A percentile compares a stretch with the other conserved stretches of the same genome.
phyloP scores from a whole-genome alignment of 2,797 vertebrate species.

The Lagorchestes hirsutus region DNA sequence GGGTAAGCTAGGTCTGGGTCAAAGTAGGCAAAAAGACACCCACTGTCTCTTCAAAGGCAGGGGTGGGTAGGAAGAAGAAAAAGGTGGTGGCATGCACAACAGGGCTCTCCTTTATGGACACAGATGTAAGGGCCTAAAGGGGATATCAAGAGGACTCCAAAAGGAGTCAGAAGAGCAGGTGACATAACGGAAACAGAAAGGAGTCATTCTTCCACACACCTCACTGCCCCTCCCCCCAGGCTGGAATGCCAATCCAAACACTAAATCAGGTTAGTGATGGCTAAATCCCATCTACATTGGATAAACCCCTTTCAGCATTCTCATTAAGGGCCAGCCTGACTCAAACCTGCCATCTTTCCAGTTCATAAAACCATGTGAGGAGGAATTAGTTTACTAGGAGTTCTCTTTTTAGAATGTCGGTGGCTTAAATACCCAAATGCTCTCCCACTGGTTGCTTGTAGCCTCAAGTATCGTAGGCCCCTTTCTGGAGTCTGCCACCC shows the following conservation, averaged over 20 bases:
- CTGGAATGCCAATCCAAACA: constrained; percentile 78
- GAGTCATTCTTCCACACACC: background rate
- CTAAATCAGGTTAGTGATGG: constrained; percentile 36
- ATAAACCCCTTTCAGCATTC: background rate
- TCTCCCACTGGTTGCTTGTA: constrained; percentile 61
- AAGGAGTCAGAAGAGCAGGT: constrained; percentile 44
- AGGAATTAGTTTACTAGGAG: constrained; percentile 40
- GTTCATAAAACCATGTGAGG: constrained; percentile 60
- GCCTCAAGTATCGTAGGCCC: constrained; percentile 41
- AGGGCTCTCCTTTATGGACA: constrained; percentile 15
- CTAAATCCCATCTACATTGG: background rate
- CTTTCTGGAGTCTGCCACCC: constrained; percentile 62
- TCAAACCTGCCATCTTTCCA: constrained; percentile 35
- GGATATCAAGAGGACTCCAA: constrained; percentile 33
- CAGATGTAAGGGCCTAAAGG: constrained; percentile 12
- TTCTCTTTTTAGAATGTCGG: background rate
- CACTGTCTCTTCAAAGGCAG: constrained; percentile 47
- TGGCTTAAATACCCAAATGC: constrained; percentile 29
- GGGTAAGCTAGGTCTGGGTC: constrained; percentile 54
- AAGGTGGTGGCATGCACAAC: constrained; percentile 50
- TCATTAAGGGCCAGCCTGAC: constrained; percentile 1
- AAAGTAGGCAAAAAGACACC: constrained; percentile 47
- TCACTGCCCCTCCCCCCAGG: constrained; percentile 22
- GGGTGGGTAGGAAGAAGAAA: background rate
- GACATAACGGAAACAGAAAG: constrained; percentile 70